Percentiles rank a stretch among this genome's conserved stretches.
phyloP scores from a whole-genome alignment of 1,140 invertebrate genomes.

The Dreissena rostriformis region DNA sequence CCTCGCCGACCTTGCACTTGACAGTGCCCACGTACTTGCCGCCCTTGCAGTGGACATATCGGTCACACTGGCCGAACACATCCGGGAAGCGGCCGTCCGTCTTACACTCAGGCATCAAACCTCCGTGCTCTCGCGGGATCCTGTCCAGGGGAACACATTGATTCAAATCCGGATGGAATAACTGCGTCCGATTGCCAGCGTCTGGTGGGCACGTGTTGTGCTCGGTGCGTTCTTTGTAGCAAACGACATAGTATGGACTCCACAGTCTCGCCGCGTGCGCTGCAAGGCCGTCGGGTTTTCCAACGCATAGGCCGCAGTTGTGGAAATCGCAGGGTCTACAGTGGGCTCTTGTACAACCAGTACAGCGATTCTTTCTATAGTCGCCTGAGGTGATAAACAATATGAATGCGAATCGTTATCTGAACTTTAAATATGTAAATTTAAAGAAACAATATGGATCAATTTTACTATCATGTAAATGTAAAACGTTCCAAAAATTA shows the following conservation, averaged over 20 bases:
- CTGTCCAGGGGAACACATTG: constrained; percentile 41
- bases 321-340: constrained; percentile 47
- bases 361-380: constrained; percentile 37
- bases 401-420: no score
- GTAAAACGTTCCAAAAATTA: no score
- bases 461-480: no score
- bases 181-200: constrained; percentile 19
- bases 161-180: constrained; percentile 27
- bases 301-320: constrained; percentile 54
- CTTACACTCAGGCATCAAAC: constrained; percentile 52
- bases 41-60: no score
- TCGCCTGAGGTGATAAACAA: constrained; percentile 22
- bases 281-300: constrained; percentile 48
- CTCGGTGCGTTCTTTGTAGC: constrained; percentile 51
- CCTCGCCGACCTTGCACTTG: no score
- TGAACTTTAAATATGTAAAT: neutral
- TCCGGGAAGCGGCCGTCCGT: no score
- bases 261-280: constrained; percentile 45
- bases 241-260: constrained; percentile 56
- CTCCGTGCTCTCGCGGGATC: constrained; percentile 46
- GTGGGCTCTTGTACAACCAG: constrained; percentile 28
- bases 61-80: no score
- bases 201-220: constrained; percentile 30
- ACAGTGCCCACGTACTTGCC: no score
- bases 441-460: no score